Base-by-base conservation (phyloP, 2,113 vertebrate species). In the Ondatra zibethicus region DNA sequence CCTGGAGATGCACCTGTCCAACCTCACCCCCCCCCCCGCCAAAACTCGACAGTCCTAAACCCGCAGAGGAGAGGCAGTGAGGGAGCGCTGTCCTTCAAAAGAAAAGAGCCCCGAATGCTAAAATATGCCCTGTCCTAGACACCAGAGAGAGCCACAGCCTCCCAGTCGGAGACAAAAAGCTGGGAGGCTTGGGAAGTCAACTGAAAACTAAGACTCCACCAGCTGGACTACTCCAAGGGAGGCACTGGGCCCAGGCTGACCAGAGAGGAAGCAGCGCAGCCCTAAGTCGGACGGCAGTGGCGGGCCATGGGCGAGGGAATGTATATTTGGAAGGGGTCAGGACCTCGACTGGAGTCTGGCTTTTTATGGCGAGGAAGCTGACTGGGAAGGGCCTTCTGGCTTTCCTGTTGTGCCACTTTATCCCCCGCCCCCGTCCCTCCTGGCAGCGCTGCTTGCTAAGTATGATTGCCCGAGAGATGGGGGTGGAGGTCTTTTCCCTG, bases 321-420 rank as follows among this genome's bases (percentile, higher is more conserved):
- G 93, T 96, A 92, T 96, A 95, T 95, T 95, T 94, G 96, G 97
- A 94, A 93, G 80, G 93, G 96, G 96, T 96, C 97, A 94, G 84
- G 96, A 96, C 97, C 97, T 88, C 92, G 16, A 84, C 97, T 73
- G 95, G 82, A 96, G 95, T 89, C 95, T 93, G 95, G 94, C 97
- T 96, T 97, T 97, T 94, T 97, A 95, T 90, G 97, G 97, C 90
- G 61, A 97, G 92, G 96, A 96, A 96, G 86, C 96, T n/a, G 85
- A 50, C 95, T 36, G 97, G 93, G 96, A 93, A 96, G 86, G 88
- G 96, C 94, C 81, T 91, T 75, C 93, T 93, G 88, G 88, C 94
- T 92, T 95, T 97, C 94, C 96, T 82, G 96, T 91, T 58, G 77
- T 89, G 91, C 96, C 94, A 81, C 86, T 70, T 80, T 73, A 87